A percentile compares a stretch with the other conserved stretches of the same genome.
Conservation (phyloP, 2,888 invertebrate species). For the Cosmia trapezina region DNA sequence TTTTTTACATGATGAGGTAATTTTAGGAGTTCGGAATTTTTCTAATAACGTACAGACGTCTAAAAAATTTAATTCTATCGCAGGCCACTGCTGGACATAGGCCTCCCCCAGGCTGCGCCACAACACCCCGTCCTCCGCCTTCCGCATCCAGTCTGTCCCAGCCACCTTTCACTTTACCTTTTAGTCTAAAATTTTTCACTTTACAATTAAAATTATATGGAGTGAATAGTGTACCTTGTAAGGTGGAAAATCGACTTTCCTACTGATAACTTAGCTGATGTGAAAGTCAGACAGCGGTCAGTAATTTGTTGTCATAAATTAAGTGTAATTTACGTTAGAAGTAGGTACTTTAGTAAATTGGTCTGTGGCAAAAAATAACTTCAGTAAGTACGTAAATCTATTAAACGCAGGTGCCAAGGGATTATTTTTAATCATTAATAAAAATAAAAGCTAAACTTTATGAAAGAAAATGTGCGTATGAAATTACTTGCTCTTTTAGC, state of each 20-base stretch:
- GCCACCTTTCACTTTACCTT: neutral
- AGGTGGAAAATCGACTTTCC: neutral
- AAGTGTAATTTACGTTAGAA: neutral
- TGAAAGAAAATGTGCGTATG: slow-evolving; percentile 5
- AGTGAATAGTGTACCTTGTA: neutral
- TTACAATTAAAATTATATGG: neutral
- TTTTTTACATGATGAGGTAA: slow-evolving; percentile 12
- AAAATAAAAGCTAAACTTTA: slow-evolving; percentile 9
- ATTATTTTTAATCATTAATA: slow-evolving; percentile 10
- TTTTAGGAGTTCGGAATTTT: neutral
- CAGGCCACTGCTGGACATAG: neutral
- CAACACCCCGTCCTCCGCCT: neutral
- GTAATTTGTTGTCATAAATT: neutral
- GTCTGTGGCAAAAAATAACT: neutral
- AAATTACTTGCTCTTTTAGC: neutral
- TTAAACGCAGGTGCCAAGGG: neutral
- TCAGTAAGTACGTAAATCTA: neutral
- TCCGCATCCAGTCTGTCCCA: neutral
- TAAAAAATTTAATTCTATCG: neutral
- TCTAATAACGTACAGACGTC: neutral
- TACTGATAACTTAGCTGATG: neutral
- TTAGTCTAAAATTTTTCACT: no score
- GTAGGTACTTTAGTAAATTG: neutral
- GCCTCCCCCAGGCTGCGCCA: neutral
- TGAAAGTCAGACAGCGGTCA: no score